A percentile compares a stretch with the other conserved stretches of the same genome.
These are phyloP conservation scores for Prinia subflava DNA, from an alignment of 2,113 vertebrate species.

Conservation along the genomic window DNA sequence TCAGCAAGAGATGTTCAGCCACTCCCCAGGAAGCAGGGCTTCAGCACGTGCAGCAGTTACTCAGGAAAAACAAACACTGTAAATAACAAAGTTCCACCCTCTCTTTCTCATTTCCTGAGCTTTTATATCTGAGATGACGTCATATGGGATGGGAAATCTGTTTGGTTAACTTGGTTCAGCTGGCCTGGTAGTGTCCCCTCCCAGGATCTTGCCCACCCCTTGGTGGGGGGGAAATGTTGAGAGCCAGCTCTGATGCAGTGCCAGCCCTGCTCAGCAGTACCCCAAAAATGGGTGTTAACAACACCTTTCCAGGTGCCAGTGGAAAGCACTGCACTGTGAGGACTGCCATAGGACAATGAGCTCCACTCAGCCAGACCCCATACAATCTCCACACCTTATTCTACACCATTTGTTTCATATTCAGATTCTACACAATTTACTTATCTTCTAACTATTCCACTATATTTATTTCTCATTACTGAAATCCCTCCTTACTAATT, in stretches of 20 bases:
- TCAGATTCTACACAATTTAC: background rate
- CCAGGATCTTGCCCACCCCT: background rate
- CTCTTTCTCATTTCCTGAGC: background rate
- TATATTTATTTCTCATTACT: background rate
- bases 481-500: background rate
- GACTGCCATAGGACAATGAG: background rate
- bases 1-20: background rate
- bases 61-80: background rate
- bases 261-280: rapidly evolving
- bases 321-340: background rate
- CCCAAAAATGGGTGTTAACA: background rate
- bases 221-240: rapidly evolving
- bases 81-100: background rate
- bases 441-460: background rate
- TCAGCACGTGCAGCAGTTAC: rapidly evolving
- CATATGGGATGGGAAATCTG: background rate
- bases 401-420: background rate
- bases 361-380: background rate
- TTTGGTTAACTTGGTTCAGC: background rate
- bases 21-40: background rate
- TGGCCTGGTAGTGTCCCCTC: background rate
- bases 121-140: background rate
- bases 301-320: background rate
- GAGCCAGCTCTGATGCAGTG: background rate
- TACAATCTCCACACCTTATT: background rate